Percentiles rank a stretch among this genome's conserved stretches.
Evolutionary conservation across 2,113 vertebrate species (phyloP).

Genomic region (Promerops cafer): DNA sequence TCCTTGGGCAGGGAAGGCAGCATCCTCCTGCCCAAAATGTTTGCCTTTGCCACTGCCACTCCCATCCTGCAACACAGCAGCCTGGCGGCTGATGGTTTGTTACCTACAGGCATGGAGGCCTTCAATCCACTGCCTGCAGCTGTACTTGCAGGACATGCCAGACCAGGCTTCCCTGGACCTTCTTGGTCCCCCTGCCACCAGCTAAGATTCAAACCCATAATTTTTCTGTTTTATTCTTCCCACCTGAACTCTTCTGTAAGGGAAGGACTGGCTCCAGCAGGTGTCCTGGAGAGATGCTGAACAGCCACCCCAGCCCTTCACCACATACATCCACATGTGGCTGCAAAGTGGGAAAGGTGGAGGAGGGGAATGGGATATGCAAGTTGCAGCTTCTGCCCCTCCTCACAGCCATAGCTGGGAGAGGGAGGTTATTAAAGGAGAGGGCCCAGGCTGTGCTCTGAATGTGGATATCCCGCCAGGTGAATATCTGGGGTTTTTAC

Average conservation of each 20-base stretch:
- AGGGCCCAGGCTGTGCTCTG: not conserved
- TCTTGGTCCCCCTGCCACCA: not conserved
- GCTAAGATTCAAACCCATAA: not conserved
- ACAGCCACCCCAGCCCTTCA: not conserved
- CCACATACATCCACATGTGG: fast-evolving
- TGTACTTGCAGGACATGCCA: not conserved
- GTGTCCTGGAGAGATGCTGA: not conserved
- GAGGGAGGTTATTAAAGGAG: not conserved
- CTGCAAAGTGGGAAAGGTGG: not conserved
- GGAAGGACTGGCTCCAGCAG: not conserved
- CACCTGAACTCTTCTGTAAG: not conserved
- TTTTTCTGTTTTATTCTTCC: not conserved
- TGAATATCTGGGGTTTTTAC: not conserved
- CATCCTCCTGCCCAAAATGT: not conserved
- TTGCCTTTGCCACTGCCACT: not conserved
- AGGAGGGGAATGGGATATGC: not conserved
- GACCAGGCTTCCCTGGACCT: not conserved
- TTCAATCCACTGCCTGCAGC: not conserved
- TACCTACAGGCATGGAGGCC: not conserved
- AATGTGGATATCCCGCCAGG: not conserved
- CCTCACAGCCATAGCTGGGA: not conserved
- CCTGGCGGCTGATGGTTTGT: not conserved
- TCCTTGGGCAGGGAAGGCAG: not conserved
- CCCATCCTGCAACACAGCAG: not conserved
- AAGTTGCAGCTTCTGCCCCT: not conserved